Evolutionary conservation across 2,797 vertebrate genomes (phyloP).

Genomic region (Discoglossus pictus): DNA sequence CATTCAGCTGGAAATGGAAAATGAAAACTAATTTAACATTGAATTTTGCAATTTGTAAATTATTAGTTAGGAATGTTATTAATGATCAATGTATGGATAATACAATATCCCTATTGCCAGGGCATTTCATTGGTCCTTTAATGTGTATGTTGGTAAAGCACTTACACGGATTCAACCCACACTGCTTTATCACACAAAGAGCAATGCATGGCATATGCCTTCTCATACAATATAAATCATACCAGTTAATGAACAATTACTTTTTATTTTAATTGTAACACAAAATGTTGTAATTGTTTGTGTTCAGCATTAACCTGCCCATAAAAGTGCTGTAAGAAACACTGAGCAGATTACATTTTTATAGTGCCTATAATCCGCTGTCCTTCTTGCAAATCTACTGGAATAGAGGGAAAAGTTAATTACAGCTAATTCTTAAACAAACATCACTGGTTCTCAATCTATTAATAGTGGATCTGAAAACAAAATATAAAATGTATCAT

Average conservation of each 20-base stretch:
- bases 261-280: slow-evolving; percentile 5
- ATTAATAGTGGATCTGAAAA: not conserved
- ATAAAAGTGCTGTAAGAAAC: slow-evolving; percentile 14
- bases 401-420: slow-evolving; percentile 32
- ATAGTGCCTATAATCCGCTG: slow-evolving; percentile 21
- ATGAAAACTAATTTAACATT: too few species aligned
- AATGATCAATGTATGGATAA: too few species aligned
- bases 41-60: too few species aligned
- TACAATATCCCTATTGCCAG: too few species aligned
- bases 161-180: too few species aligned
- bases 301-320: slow-evolving; percentile 19
- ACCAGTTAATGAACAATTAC: slow-evolving; percentile 11
- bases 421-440: slow-evolving; percentile 31
- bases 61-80: too few species aligned
- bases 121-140: too few species aligned
- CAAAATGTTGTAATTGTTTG: slow-evolving; percentile 13
- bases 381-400: slow-evolving; percentile 35
- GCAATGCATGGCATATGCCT: not conserved
- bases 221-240: slow-evolving; percentile 11
- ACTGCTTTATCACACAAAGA: not conserved
- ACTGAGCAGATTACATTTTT: slow-evolving; percentile 32
- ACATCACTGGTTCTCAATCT: slow-evolving; percentile 28
- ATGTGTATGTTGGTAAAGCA: too few species aligned
- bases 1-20: too few species aligned
- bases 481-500: too few species aligned